Base-by-base conservation (phyloP, 92 coral and sea anemone genomes). In the Metridium senile region DNA sequence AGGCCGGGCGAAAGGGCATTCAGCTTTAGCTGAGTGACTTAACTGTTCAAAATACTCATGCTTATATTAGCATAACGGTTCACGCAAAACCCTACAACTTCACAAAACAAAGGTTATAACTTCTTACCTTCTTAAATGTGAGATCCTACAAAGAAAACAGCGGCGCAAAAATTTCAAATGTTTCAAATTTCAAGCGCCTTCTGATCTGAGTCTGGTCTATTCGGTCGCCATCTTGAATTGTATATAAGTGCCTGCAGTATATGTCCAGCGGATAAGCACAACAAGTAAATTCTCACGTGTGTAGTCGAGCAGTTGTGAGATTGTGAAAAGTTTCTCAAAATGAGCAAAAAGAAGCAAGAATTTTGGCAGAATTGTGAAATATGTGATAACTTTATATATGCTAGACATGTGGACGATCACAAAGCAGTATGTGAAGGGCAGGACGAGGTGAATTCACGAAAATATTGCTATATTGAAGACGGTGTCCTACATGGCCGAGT, bases 311-410 rank as follows among this genome's bases (percentile, higher is more conserved):
- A 19, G 23, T 17, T 21, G 23, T 31, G 64, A 84, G 21, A 8
- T 9, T 0, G 17, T 26, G 7, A 52, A 79, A 70, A 84, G 21
- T 13, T 9, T 0, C 23, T 26, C 6, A 52, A 79, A 35, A 89
- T 88, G 87, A 89, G 89, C 82, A 89, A 88, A 80, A 88, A 76
- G 83, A 79, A 62, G 74, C 80, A 59, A n/a, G 81, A 76, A 20
- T 33, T 70, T 27, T 91, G 93, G 93, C 91, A 82, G 68, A 46
- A 79, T 52, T 91, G 97, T 59, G 91, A 82, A 28, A 35, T 70
- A n/a, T 91, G 97, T 23, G 83, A 69, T 17, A 85, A 85, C 16
- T 33, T 81, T 7, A 23, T 91, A 35, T 82, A 80, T 83, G 53
- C 7, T 28, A 78, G 87, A 6, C 84, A 74, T 30, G 56, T 75